Evolutionary conservation across 2,797 vertebrate species (phyloP).

Genomic region (Crocidura indochinensis): DNA sequence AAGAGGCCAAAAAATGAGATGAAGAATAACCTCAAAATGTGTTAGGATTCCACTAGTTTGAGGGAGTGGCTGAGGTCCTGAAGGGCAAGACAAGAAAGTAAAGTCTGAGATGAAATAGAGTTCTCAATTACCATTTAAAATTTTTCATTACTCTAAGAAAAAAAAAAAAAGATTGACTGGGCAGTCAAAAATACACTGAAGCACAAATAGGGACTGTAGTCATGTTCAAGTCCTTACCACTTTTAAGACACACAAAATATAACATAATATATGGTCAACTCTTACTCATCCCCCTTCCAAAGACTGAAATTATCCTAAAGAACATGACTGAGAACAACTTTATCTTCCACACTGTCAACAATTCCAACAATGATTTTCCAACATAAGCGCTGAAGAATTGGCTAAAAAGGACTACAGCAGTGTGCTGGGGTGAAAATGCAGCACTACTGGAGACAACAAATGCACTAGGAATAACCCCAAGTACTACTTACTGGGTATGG

Average conservation of each 20-base stretch:
- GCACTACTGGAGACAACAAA: no score
- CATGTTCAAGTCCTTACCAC: neutral
- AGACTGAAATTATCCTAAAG: neutral
- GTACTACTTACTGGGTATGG: no score
- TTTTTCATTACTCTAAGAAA: neutral
- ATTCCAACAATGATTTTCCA: slow-evolving; percentile 2
- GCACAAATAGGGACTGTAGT: neutral
- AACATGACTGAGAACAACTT: neutral
- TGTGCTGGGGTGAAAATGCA: no score
- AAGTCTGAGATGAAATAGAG: neutral
- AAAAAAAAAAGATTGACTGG: neutral
- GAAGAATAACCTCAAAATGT: slow-evolving; percentile 10
- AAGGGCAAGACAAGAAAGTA: neutral
- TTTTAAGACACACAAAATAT: neutral
- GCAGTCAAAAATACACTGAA: slow-evolving; percentile 29
- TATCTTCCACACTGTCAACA: neutral
- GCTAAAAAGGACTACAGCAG: no score
- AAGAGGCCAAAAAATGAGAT: neutral
- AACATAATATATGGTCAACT: neutral
- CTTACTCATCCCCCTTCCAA: neutral
- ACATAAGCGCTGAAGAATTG: neutral
- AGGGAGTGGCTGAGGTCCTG: neutral
- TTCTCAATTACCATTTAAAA: slow-evolving; percentile 46
- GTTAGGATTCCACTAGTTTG: neutral
- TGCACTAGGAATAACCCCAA: no score